phyloP scores from a whole-genome alignment of 2,888 invertebrate species.

The Hybos culiciformis region DNA sequence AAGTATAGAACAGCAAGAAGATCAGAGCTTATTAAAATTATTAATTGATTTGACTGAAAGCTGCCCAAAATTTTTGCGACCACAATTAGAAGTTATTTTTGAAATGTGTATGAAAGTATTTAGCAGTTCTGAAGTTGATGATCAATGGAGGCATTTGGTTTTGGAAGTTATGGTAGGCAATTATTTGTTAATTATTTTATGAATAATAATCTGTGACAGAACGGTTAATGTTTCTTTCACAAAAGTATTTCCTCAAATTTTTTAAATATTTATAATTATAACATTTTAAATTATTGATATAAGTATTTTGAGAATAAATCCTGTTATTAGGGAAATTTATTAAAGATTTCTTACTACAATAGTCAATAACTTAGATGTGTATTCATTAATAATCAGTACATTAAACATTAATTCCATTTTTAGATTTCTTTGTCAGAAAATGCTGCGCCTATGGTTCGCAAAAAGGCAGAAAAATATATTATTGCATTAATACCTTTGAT shows the following conservation, averaged over 20 bases:
- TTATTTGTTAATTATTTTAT: not conserved
- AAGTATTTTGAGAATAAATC: too few relatives aligned
- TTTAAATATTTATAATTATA: too few relatives aligned
- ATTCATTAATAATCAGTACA: too few relatives aligned
- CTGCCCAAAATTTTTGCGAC: slow-evolving; percentile 81
- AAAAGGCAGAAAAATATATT: slow-evolving; percentile 75
- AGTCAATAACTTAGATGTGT: too few relatives aligned
- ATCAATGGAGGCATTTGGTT: slow-evolving; percentile 78
- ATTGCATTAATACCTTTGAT: slow-evolving; percentile 68
- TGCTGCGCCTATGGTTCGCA: slow-evolving; percentile 92
- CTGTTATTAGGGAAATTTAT: too few relatives aligned
- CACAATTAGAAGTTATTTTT: slow-evolving; percentile 74
- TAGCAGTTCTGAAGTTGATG: slow-evolving; percentile 53
- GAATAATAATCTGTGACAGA: not conserved
- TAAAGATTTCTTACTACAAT: too few relatives aligned
- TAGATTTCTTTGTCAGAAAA: slow-evolving; percentile 64
- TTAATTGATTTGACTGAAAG: slow-evolving; percentile 89
- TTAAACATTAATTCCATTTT: not conserved
- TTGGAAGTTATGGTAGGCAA: slow-evolving; percentile 59
- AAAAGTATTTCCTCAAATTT: too few relatives aligned
- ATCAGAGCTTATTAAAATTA: slow-evolving; percentile 83
- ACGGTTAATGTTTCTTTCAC: too few relatives aligned
- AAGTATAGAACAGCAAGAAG: slow-evolving; percentile 70
- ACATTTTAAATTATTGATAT: too few relatives aligned
- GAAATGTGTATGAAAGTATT: slow-evolving; percentile 77